Conservation (phyloP, 2,797 vertebrate genomes). For the Bryconaethiops microstoma region DNA sequence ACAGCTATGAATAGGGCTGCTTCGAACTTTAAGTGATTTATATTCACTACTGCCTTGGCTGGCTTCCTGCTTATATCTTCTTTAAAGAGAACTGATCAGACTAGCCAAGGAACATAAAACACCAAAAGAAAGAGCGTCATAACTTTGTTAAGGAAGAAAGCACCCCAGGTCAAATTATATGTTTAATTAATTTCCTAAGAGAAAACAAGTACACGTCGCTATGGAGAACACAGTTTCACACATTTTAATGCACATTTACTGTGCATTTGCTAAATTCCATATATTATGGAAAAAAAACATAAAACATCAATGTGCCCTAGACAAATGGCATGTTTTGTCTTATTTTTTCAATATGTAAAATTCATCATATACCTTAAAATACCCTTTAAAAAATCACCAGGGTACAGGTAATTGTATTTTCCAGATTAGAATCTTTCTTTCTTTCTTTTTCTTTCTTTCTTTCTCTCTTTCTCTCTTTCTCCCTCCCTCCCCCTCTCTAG, state of each 20-base stretch:
- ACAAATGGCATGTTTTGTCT: too few species aligned
- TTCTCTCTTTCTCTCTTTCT: background rate
- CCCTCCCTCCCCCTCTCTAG: slow-evolving; percentile 68
- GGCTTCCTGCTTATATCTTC: slow-evolving; percentile 24
- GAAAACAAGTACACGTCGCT: too few species aligned
- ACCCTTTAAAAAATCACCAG: too few species aligned
- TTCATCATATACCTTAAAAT: too few species aligned
- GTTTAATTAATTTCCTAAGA: too few species aligned
- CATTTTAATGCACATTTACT: too few species aligned
- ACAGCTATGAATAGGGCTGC: slow-evolving; percentile 31
- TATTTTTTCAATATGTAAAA: too few species aligned
- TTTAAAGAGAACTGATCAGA: slow-evolving; percentile 22
- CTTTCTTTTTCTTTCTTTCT: slow-evolving; percentile 6
- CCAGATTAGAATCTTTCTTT: background rate
- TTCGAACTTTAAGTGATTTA: slow-evolving; percentile 32
- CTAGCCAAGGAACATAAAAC: slow-evolving; percentile 13
- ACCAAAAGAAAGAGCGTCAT: slow-evolving; percentile 1
- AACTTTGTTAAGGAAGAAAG: background rate
- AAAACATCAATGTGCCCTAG: too few species aligned
- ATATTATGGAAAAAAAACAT: too few species aligned
- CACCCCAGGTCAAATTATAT: background rate
- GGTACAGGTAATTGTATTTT: background rate
- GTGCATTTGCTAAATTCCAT: too few species aligned
- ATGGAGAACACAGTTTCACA: too few species aligned
- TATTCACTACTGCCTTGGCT: slow-evolving; percentile 21